These are phyloP conservation scores for Ceratitis capitata DNA, from an alignment of 1,140 invertebrate genomes.

Conservation along the genomic window DNA sequence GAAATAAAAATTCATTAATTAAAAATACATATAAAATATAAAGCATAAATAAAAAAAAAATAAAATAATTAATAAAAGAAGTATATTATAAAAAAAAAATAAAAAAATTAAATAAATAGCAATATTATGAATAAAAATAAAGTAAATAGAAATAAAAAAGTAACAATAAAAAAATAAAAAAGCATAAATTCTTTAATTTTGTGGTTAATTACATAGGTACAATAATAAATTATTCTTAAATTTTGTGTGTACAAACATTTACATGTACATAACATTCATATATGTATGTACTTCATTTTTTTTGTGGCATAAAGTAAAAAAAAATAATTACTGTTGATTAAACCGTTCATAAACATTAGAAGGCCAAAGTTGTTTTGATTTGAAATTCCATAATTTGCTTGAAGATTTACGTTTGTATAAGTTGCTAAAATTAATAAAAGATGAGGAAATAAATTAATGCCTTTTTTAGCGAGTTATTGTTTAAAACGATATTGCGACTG, in stretches of 20 bases:
- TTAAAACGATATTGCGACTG: too few species aligned
- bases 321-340: neutral
- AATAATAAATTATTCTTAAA: neutral
- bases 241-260: neutral
- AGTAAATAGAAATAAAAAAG: neutral
- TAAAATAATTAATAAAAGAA: too few species aligned
- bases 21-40: too few species aligned
- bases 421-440: too few species aligned
- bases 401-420: neutral
- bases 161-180: slow-evolving; percentile 16
- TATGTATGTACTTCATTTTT: neutral
- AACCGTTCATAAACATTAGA: neutral
- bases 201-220: neutral
- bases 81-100: too few species aligned
- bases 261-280: neutral
- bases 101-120: too few species aligned
- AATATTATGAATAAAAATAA: too few species aligned
- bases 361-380: neutral
- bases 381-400: neutral
- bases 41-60: too few species aligned
- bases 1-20: slow-evolving; percentile 9
- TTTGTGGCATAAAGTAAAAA: too few species aligned
- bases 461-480: neutral
- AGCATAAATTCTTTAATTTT: too few species aligned
- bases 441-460: neutral